Evolutionary conservation across 2,797 vertebrate genomes (phyloP).

Genomic region (Micromesistius poutassou): DNA sequence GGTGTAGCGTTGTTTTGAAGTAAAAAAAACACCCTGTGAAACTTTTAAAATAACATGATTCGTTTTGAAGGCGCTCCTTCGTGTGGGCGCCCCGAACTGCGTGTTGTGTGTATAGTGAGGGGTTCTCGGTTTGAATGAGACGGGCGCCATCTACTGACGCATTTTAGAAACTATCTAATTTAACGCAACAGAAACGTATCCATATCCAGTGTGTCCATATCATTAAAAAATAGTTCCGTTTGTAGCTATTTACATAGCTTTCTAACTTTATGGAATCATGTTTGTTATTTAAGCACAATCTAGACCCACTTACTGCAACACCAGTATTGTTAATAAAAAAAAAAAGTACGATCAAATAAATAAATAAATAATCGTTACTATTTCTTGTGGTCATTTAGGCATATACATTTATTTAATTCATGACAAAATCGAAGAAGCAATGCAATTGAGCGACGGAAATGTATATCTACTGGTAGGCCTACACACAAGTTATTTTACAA

Average conservation of each 20-base stretch:
- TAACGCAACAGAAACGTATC: not conserved
- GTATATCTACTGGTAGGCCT: not conserved
- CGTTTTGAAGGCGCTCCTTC: not conserved
- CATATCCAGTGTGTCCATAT: not conserved
- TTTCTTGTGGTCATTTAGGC: not conserved
- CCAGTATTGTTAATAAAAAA: not conserved
- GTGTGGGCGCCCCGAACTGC: not conserved
- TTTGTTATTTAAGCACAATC: not conserved
- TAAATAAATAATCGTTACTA: not conserved
- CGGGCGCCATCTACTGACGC: conserved; percentile 53
- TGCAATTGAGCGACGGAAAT: not conserved
- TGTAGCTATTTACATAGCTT: not conserved
- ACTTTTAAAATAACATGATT: not conserved
- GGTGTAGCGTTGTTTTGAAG: not conserved
- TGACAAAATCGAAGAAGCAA: not conserved
- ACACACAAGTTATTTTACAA: not conserved
- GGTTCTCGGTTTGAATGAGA: conserved; percentile 27
- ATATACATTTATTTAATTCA: not conserved
- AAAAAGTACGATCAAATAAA: not conserved
- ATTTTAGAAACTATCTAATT: not conserved
- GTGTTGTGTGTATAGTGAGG: not conserved
- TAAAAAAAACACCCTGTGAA: not conserved
- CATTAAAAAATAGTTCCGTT: not conserved
- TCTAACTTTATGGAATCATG: not conserved
- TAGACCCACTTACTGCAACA: not conserved